These are phyloP conservation scores for Zaprionus africanus DNA, from an alignment of 1,140 invertebrate genomes.

Conservation along the genomic window DNA sequence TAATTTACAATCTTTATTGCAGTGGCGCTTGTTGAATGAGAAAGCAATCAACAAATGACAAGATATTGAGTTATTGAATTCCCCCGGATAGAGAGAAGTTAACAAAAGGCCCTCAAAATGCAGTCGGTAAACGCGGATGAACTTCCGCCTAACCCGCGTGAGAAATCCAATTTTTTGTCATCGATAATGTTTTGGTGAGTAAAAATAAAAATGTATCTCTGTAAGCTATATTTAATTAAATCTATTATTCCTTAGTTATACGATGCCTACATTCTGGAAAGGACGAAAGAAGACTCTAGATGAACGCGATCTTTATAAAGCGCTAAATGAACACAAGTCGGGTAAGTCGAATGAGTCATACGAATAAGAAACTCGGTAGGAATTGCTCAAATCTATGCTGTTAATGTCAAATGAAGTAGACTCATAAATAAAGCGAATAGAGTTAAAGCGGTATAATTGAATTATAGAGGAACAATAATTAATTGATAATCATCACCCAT, in stretches of 20 bases:
- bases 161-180: constrained; percentile 73
- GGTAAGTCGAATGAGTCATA: constrained; percentile 59
- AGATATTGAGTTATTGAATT: constrained; percentile 45
- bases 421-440: neutral
- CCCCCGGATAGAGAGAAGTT: constrained; percentile 40
- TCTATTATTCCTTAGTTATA: constrained; percentile 77
- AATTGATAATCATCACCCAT: neutral
- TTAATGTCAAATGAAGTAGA: neutral
- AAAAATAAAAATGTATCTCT: neutral
- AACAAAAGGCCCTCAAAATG: constrained; percentile 58
- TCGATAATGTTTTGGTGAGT: constrained; percentile 77
- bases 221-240: neutral
- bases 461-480: constrained; percentile 30
- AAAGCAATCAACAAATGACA: constrained; percentile 59
- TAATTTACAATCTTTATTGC: constrained; percentile 6
- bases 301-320: constrained; percentile 86
- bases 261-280: constrained; percentile 85
- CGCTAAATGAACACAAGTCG: constrained; percentile 87
- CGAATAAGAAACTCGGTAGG: neutral
- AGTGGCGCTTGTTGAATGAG: constrained; percentile 40
- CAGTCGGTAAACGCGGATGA: constrained; percentile 79
- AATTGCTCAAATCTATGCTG: neutral
- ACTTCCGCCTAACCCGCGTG: constrained; percentile 79
- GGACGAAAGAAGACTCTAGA: constrained; percentile 86
- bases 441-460: constrained; percentile 36